phyloP scores from a whole-genome alignment of 92 coral and sea anemone genomes.

The Paramuricea clavata region DNA sequence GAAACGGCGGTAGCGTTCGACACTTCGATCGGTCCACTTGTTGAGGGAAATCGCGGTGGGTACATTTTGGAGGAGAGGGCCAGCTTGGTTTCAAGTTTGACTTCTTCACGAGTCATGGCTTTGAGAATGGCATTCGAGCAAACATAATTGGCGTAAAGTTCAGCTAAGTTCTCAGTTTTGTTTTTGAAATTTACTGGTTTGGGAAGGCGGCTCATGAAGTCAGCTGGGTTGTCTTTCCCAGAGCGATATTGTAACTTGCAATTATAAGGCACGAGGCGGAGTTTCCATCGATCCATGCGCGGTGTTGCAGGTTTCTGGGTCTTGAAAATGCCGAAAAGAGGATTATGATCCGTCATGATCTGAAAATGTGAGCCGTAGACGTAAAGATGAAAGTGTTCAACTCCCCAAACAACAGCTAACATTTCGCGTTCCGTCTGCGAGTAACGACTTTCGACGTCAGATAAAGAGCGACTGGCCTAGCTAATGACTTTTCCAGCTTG shows the following conservation, averaged over 20 bases:
- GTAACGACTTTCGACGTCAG: slow-evolving; percentile 61
- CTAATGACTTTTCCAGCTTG: slow-evolving; percentile 48
- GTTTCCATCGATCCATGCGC: slow-evolving; percentile 74
- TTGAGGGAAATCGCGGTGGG: background rate
- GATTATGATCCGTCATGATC: slow-evolving; percentile 75
- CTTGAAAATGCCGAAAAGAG: slow-evolving; percentile 65
- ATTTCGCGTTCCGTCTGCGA: slow-evolving; percentile 66
- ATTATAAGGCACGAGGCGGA: slow-evolving; percentile 71
- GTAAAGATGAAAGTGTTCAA: slow-evolving; percentile 73
- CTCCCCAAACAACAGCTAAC: slow-evolving; percentile 62
- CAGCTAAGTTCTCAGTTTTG: background rate
- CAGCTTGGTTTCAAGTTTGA: background rate
- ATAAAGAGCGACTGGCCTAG: slow-evolving; percentile 71
- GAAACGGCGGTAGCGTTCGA: background rate
- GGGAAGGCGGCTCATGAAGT: slow-evolving; percentile 70
- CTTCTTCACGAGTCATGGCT: slow-evolving; percentile 5
- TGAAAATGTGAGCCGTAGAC: slow-evolving; percentile 63
- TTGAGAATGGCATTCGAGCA: background rate
- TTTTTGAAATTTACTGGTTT: slow-evolving; percentile 5
- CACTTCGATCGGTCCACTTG: background rate
- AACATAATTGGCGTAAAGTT: slow-evolving; percentile 9
- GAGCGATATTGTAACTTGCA: slow-evolving; percentile 66
- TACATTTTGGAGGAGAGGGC: background rate
- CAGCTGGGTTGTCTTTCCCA: slow-evolving; percentile 74
- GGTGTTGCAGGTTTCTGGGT: slow-evolving; percentile 69